Conservation (phyloP, 2,113 vertebrate species). For the Orthonyx spaldingii region DNA sequence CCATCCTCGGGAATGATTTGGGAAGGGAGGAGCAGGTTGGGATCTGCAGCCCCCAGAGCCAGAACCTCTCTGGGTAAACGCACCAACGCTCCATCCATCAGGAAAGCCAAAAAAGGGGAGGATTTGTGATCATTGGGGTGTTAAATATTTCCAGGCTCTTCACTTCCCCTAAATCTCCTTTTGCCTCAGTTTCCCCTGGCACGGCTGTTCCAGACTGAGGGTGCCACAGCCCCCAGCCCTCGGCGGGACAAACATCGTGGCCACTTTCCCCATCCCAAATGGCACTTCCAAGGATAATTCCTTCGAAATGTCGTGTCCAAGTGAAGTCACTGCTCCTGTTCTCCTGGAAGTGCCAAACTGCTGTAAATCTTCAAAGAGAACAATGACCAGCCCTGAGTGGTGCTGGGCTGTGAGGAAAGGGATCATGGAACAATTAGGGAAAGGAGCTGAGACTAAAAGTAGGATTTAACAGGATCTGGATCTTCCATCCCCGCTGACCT, state of each 20-base stretch:
- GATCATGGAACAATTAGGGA: background rate
- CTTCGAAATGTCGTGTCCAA: background rate
- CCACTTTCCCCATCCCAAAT: rapidly evolving
- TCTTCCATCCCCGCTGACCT: background rate
- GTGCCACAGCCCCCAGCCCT: background rate
- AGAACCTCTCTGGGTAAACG: background rate
- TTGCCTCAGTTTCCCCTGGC: background rate
- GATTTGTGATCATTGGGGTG: background rate
- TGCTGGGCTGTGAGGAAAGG: background rate
- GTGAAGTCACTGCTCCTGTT: background rate
- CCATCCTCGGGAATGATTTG: background rate
- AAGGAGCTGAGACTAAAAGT: background rate
- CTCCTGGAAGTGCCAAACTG: background rate
- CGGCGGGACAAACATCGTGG: rapidly evolving
- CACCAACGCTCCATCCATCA: rapidly evolving
- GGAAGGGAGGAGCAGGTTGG: background rate
- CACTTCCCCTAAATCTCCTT: background rate
- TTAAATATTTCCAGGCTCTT: background rate
- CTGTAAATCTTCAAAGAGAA: background rate
- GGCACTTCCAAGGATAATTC: background rate
- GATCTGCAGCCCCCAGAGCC: background rate
- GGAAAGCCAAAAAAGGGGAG: background rate
- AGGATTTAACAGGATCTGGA: background rate
- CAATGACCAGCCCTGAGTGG: background rate
- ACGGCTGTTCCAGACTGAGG: background rate